A percentile compares a stretch with the other conserved stretches of the same genome.
These are phyloP conservation scores for Lordiphosa stackelbergi DNA, from an alignment of 1,140 invertebrate species.

Conservation along the genomic window DNA sequence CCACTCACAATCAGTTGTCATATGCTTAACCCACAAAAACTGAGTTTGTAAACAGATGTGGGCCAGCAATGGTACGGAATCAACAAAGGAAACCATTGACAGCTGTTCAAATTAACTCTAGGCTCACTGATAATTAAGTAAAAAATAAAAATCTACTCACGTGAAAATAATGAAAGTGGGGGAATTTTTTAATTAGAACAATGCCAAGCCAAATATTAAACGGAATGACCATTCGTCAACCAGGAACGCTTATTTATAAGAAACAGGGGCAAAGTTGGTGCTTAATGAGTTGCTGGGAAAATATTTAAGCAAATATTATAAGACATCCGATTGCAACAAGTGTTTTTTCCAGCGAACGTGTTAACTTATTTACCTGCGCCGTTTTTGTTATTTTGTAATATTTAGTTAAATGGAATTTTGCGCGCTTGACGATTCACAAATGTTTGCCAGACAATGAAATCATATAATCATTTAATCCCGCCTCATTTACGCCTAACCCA, in stretches of 20 bases:
- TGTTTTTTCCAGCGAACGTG: constrained; percentile 45
- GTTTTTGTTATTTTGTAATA: constrained; percentile 28
- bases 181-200: constrained; percentile 5
- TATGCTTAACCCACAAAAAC: background rate
- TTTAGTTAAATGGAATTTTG: constrained; percentile 52
- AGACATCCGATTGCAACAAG: constrained; percentile 19
- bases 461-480: constrained; percentile 34
- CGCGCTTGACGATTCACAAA: constrained; percentile 41
- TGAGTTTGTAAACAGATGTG: constrained; percentile 1
- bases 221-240: constrained; percentile 16
- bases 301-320: constrained; percentile 21
- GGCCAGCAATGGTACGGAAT: constrained; percentile 5
- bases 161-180: background rate
- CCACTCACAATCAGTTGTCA: constrained; percentile 1
- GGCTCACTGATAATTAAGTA: constrained; percentile 12
- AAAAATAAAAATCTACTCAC: constrained; percentile 20
- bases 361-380: constrained; percentile 8
- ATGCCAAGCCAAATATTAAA: constrained; percentile 1
- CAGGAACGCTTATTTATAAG: constrained; percentile 30
- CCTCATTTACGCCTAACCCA: constrained; percentile 12
- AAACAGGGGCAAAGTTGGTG: background rate
- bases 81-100: constrained; percentile 1
- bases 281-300: constrained; percentile 24
- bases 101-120: constrained; percentile 28
- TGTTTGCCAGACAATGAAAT: constrained; percentile 48